Percentiles rank a stretch among this genome's conserved stretches.
phyloP scores from a whole-genome alignment of 2,888 invertebrate genomes.

The Leuctra nigra region DNA sequence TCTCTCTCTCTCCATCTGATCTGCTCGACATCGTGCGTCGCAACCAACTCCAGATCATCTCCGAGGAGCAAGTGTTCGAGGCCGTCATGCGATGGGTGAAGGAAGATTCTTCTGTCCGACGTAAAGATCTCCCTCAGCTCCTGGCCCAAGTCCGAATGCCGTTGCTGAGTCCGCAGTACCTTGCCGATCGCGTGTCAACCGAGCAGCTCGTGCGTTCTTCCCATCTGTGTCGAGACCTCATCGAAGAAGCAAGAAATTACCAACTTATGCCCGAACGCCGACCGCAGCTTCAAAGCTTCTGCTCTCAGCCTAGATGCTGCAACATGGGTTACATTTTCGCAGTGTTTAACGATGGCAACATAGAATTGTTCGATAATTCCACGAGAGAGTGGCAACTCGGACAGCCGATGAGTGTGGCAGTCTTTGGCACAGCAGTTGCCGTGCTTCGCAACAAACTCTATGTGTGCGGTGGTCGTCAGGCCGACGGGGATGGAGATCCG shows the following conservation, averaged over 20 bases:
- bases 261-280: conserved; percentile 81
- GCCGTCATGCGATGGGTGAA: conserved; percentile 77
- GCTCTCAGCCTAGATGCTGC: conserved; percentile 67
- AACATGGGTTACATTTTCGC: conserved; percentile 78
- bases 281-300: conserved; percentile 64
- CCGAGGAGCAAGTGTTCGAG: conserved; percentile 78
- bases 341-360: conserved; percentile 76
- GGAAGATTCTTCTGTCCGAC: conserved; percentile 51
- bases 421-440: conserved; percentile 78
- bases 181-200: conserved; percentile 72
- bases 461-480: conserved; percentile 83
- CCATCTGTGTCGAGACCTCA: conserved; percentile 71
- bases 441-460: conserved; percentile 69
- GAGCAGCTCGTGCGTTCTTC: conserved; percentile 71
- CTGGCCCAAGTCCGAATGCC: conserved; percentile 72
- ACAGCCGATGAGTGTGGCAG: conserved; percentile 76
- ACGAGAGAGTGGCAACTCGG: conserved; percentile 64
- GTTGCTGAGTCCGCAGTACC: conserved; percentile 69
- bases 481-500: conserved; percentile 75
- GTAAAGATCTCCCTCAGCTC: conserved; percentile 57
- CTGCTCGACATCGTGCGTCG: conserved; percentile 61
- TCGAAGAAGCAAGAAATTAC: conserved; percentile 84
- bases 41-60: conserved; percentile 69
- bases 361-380: conserved; percentile 74
- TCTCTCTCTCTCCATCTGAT: conserved; percentile 53